Percentiles rank a stretch among this genome's conserved stretches.
These are phyloP conservation scores for Nudaria mundana DNA, from an alignment of 2,888 invertebrate genomes.

Conservation along the genomic window DNA sequence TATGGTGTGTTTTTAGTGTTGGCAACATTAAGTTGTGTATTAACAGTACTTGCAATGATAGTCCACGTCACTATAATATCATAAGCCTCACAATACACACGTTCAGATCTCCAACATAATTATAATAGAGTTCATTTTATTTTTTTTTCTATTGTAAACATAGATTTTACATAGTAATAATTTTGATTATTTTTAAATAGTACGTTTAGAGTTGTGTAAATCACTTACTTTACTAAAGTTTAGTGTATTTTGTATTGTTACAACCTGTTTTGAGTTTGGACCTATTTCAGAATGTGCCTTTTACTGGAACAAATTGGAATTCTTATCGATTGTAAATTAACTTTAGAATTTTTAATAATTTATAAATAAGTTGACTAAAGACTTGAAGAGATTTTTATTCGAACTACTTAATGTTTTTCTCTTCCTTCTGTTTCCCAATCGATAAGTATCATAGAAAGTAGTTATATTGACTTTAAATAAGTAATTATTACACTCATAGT, in stretches of 20 bases:
- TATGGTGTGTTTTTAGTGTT: slow-evolving; percentile 33
- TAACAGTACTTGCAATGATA: slow-evolving; percentile 14
- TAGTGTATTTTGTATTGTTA: slow-evolving; percentile 40
- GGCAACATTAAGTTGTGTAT: slow-evolving; percentile 33
- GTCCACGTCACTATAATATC: slow-evolving; percentile 14
- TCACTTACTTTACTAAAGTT: slow-evolving; percentile 50
- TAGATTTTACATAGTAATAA: slow-evolving; percentile 31
- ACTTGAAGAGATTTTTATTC: no score
- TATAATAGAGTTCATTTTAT: slow-evolving; percentile 39
- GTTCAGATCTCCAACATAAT: slow-evolving; percentile 43
- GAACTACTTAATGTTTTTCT: no score
- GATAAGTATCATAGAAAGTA: no score
- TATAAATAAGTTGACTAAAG: slow-evolving; percentile 42
- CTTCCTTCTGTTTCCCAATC: no score
- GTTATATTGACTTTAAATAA: no score
- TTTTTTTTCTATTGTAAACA: slow-evolving; percentile 28
- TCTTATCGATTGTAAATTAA: no score
- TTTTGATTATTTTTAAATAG: slow-evolving; percentile 38
- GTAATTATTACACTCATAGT: no score
- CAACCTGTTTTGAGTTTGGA: no score
- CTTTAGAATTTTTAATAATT: slow-evolving; percentile 41
- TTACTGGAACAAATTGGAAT: no score
- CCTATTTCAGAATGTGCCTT: no score
- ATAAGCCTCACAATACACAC: slow-evolving; percentile 29
- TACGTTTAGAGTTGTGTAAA: slow-evolving; percentile 53